phyloP scores from a whole-genome alignment of 2,888 invertebrate genomes.

The Prenolepis imparis region DNA sequence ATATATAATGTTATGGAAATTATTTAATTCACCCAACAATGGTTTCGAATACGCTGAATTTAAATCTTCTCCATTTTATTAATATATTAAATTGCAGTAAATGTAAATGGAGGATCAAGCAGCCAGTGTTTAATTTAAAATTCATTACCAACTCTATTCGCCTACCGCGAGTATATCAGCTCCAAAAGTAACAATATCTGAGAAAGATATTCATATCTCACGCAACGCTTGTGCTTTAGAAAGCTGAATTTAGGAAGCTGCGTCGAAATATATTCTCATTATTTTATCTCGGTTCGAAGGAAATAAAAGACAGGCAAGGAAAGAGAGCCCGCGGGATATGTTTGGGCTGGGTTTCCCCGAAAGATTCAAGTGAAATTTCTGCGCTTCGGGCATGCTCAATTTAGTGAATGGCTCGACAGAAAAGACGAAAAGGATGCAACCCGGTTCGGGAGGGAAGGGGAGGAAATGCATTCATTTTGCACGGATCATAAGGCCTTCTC shows the following conservation, averaged over 20 bases:
- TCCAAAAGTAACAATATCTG: background rate
- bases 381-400: slow-evolving; percentile 76
- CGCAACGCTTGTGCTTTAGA: slow-evolving; percentile 10
- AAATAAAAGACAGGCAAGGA: slow-evolving; percentile 66
- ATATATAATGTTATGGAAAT: background rate
- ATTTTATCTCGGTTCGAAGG: slow-evolving; percentile 36
- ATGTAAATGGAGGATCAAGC: background rate
- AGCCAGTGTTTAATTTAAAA: background rate
- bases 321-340: slow-evolving; percentile 20
- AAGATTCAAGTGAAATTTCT: slow-evolving; percentile 77
- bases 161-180: background rate
- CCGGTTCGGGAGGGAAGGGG: slow-evolving; percentile 59
- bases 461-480: slow-evolving; percentile 82
- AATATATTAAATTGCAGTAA: background rate
- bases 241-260: slow-evolving; percentile 18
- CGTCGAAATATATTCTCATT: slow-evolving; percentile 29
- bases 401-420: slow-evolving; percentile 70
- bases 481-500: slow-evolving; percentile 82
- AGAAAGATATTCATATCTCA: slow-evolving; percentile 12
- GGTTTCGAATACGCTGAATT: background rate
- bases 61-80: background rate
- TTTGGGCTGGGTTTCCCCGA: slow-evolving; percentile 41
- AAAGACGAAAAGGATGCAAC: slow-evolving; percentile 67
- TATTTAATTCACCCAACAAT: background rate
- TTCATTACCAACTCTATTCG: background rate